Percentiles rank a stretch among this genome's conserved stretches.
phyloP scores from a whole-genome alignment of 2,888 invertebrate species.

The Clivina fossor region DNA sequence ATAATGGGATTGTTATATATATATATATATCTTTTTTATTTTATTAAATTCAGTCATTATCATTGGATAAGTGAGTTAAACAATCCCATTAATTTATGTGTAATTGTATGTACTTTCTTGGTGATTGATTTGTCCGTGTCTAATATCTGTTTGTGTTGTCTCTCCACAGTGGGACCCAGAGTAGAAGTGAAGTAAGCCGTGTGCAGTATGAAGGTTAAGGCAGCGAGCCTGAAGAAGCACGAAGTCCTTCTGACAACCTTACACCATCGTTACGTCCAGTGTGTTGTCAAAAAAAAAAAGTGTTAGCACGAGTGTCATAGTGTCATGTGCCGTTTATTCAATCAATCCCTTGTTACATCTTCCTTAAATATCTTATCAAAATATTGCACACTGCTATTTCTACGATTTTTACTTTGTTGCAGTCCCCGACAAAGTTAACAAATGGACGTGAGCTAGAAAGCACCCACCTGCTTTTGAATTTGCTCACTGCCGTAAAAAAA shows the following conservation, averaged over 20 bases:
- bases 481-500: conserved; percentile 1
- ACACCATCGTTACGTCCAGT: no score
- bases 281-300: conserved; percentile 12
- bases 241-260: neutral
- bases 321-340: neutral
- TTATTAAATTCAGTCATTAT: no score
- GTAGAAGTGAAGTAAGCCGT: conserved; percentile 21
- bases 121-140: neutral
- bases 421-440: conserved; percentile 72
- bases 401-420: conserved; percentile 52
- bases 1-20: no score
- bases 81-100: no score
- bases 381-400: conserved; percentile 1
- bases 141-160: conserved; percentile 14
- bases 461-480: neutral
- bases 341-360: no score
- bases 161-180: conserved; percentile 17
- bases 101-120: no score
- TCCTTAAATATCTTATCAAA: neutral
- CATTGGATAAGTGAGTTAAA: no score
- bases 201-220: conserved; percentile 10
- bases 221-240: conserved; percentile 6
- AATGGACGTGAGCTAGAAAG: conserved; percentile 57
- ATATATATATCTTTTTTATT: no score
- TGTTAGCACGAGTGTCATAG: neutral